Percentiles rank a stretch among this genome's conserved stretches.
Conservation (phyloP, 2,888 invertebrate species). For the Hydropsyche betteni region DNA sequence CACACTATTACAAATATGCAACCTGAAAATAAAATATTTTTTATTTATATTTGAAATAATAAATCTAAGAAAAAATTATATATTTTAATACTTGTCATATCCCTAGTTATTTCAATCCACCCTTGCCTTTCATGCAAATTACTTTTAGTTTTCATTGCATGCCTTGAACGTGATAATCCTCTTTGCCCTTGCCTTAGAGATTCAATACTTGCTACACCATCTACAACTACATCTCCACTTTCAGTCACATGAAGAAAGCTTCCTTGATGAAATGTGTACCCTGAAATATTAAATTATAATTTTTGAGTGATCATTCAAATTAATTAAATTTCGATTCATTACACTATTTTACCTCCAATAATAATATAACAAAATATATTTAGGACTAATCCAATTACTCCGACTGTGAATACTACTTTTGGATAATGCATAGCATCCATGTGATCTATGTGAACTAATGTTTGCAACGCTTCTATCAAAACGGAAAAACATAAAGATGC, state of each 20-base stretch:
- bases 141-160: slow-evolving; percentile 54
- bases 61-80: neutral
- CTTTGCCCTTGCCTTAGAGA: slow-evolving; percentile 60
- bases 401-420: slow-evolving; percentile 76
- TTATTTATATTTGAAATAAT: neutral
- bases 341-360: slow-evolving; percentile 71
- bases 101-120: slow-evolving; percentile 69
- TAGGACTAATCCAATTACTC: slow-evolving; percentile 74
- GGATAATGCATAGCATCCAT: slow-evolving; percentile 80
- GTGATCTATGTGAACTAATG: slow-evolving; percentile 78
- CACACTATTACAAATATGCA: slow-evolving; percentile 80
- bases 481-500: slow-evolving; percentile 85
- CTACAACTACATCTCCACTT: slow-evolving; percentile 70
- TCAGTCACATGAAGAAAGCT: slow-evolving; percentile 73
- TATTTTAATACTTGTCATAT: slow-evolving; percentile 64
- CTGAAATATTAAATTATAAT: slow-evolving; percentile 51
- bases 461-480: slow-evolving; percentile 82
- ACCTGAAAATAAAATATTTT: slow-evolving; percentile 60
- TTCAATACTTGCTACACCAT: slow-evolving; percentile 62
- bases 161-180: slow-evolving; percentile 61
- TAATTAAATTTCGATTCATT: no score
- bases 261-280: slow-evolving; percentile 77
- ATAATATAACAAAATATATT: slow-evolving; percentile 82
- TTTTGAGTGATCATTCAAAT: neutral
- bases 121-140: slow-evolving; percentile 65